Evolutionary conservation across 2,888 invertebrate species (phyloP).

Genomic region (Eutolmus rufibarbis): DNA sequence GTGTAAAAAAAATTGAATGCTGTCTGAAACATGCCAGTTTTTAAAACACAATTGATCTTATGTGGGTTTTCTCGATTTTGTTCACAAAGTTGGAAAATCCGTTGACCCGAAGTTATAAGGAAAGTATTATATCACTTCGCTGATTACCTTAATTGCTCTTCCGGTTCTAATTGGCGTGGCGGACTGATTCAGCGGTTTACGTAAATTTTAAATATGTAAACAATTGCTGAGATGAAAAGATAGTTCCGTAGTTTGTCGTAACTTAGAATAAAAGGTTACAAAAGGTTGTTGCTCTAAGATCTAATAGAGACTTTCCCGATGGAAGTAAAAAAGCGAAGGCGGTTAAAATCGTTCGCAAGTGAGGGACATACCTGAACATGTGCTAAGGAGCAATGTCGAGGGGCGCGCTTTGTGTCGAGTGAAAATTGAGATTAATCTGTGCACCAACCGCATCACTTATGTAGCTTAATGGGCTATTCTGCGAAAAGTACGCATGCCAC

Average conservation of each 20-base stretch:
- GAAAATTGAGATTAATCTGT: slow-evolving; percentile 10
- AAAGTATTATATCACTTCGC: not conserved
- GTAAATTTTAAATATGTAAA: not conserved
- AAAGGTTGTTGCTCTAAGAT: not conserved
- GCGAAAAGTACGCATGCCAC: slow-evolving; percentile 1
- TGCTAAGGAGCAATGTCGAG: not conserved
- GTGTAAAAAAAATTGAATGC: not conserved
- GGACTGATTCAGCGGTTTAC: not conserved
- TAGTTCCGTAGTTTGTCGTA: not conserved
- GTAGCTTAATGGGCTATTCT: not conserved
- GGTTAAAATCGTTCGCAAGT: not conserved
- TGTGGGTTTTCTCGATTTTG: no score
- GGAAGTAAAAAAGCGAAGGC: not conserved
- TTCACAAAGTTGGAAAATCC: not conserved
- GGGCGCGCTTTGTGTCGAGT: not conserved
- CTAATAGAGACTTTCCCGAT: not conserved
- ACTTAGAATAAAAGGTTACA: not conserved
- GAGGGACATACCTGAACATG: not conserved
- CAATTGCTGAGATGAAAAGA: not conserved
- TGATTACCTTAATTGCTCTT: not conserved
- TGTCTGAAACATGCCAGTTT: not conserved
- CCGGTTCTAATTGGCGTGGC: not conserved
- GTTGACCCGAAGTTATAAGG: not conserved
- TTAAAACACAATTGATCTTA: not conserved
- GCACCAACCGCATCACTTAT: not conserved